Conservation (phyloP, 2,113 vertebrate genomes). For the Solenodon paradoxus region DNA sequence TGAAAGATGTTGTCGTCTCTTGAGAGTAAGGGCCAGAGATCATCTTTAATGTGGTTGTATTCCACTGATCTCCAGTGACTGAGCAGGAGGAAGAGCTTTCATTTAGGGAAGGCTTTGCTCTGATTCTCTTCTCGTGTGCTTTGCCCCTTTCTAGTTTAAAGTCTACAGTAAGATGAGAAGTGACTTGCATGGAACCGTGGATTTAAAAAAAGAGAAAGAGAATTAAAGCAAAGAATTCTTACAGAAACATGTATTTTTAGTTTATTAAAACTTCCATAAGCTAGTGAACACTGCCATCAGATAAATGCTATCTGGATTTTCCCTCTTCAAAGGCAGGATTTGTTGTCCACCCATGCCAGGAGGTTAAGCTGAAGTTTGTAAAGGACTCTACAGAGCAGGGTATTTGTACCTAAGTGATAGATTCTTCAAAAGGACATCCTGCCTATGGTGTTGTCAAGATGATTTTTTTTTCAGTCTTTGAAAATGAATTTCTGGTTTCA, state of each 20-base stretch:
- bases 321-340: not conserved
- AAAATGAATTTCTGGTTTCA: constrained; percentile 3
- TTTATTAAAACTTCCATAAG: constrained; percentile 28
- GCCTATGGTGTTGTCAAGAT: not conserved
- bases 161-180: constrained; percentile 36
- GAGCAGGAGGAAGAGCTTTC: not conserved
- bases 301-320: not conserved
- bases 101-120: constrained; percentile 17
- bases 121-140: not conserved
- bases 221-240: not conserved
- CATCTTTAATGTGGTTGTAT: constrained; percentile 62
- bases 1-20: constrained; percentile 60
- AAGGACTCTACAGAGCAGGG: not conserved
- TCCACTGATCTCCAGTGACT: constrained; percentile 37
- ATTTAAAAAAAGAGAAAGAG: not conserved
- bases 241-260: not conserved
- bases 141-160: not conserved
- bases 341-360: not conserved
- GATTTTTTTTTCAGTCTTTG: not conserved
- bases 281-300: constrained; percentile 25
- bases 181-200: not conserved
- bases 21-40: constrained; percentile 60
- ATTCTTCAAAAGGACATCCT: not conserved
- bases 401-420: not conserved
- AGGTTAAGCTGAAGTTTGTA: not conserved